Conservation (phyloP, 2,797 vertebrate species). For the Lutjanus argentimaculatus region DNA sequence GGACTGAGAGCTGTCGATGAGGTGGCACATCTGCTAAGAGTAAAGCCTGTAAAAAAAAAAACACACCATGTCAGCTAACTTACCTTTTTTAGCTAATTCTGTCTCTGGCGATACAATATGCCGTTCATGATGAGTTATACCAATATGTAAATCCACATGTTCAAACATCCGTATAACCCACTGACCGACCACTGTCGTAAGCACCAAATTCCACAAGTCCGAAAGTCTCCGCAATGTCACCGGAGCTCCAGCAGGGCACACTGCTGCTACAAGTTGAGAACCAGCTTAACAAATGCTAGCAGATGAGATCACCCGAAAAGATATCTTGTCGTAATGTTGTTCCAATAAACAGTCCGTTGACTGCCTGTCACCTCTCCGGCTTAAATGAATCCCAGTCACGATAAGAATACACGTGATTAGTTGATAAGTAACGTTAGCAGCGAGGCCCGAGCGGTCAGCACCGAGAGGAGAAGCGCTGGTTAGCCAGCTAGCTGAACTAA, state of each 20-base stretch:
- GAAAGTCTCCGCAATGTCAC: constrained; percentile 79
- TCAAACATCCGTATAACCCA: background rate
- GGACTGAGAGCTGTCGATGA: constrained; percentile 71
- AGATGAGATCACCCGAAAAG: constrained; percentile 40
- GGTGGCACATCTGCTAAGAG: constrained; percentile 81
- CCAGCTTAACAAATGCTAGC: constrained; percentile 18
- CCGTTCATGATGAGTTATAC: background rate
- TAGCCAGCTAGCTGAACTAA: constrained; percentile 73
- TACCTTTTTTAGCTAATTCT: background rate
- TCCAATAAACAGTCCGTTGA: background rate
- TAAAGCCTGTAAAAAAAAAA: constrained; percentile 4
- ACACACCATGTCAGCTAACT: constrained; percentile 20
- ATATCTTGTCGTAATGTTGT: background rate
- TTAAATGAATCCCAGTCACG: constrained; percentile 21
- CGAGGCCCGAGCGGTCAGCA: constrained; percentile 65
- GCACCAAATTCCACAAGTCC: constrained; percentile 68
- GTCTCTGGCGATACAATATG: background rate
- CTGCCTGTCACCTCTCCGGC: background rate
- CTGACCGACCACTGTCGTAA: constrained; percentile 8
- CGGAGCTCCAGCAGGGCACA: constrained; percentile 60
- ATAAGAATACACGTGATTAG: constrained; percentile 47
- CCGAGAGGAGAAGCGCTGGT: constrained; percentile 26
- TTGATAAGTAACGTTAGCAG: constrained; percentile 71
- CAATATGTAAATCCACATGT: background rate
- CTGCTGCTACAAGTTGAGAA: constrained; percentile 66